Evolutionary conservation across 2,797 vertebrate species (phyloP), one percentile per base, ranked within the genome.

Genomic region (Catamblyrhynchus diadema): DNA sequence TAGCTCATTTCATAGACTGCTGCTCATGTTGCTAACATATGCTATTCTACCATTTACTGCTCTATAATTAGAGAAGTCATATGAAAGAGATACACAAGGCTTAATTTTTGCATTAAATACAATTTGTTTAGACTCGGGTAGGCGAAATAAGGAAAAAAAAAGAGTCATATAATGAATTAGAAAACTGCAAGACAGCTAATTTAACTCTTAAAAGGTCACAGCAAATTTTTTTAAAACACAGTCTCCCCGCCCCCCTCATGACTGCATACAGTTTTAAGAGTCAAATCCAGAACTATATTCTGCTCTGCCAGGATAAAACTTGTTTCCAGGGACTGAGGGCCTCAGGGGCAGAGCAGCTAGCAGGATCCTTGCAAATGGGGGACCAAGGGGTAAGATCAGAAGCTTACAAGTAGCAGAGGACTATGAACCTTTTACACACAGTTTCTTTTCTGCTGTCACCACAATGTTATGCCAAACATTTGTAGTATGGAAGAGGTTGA

Each of bases 21-120:
- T 97, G 96, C 96, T 98, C 97, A 96, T 94, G 95, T 97, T 98
- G 95, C 96, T 97, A 97, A 94, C 97, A 97, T 96, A 95, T 97
- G 95, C 83, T 81, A 61, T 86, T 96, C 96, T 94, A 94, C 92
- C 95, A 96, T 97, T 97, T 97, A 96, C 89, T 96, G 77, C 94
- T 87, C 95, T 97, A 96, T 97, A 96, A 97, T 97, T 97, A 97
- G 94, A 97, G 96, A 96, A 97, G 94, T 93, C 92, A 95, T 96
- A 94, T 95, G 94, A 97, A 96, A 97, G 95, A 96, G 94, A 89
- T 95, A 97, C 89, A 93, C 94, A 93, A 87, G 93, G 87, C 90
- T 91, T 93, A 93, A 93, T 92, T 95, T 96, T 90, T 95, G 78
- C 90, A 96, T 96, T 91, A 96, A 96, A 97, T 93, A 95, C 80